Percentiles rank a stretch among this genome's conserved stretches.
These are phyloP conservation scores for Drosophila trapezifrons DNA, from an alignment of 1,140 invertebrate species.

Conservation along the genomic window DNA sequence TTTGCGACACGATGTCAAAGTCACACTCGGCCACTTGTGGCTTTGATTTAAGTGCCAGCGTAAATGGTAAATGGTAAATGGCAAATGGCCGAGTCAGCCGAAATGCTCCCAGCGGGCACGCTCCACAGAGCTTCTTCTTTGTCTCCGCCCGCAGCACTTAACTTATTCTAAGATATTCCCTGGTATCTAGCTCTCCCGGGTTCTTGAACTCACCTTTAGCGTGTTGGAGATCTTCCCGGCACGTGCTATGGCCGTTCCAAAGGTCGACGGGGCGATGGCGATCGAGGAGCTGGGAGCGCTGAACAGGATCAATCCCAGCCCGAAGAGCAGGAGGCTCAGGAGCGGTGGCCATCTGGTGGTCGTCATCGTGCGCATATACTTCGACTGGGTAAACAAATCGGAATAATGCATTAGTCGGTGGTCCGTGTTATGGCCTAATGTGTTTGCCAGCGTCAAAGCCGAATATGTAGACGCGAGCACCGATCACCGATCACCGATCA, in stretches of 20 bases:
- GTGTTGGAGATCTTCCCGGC: conserved; percentile 86
- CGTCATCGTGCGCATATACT: conserved; percentile 54
- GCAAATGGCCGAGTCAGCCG: conserved; percentile 53
- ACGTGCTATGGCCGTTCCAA: conserved; percentile 86
- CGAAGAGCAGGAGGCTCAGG: conserved; percentile 43
- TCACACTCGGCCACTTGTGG: conserved; percentile 34
- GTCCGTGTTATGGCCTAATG: conserved; percentile 46
- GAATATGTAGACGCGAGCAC: conserved; percentile 17
- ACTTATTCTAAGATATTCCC: conserved; percentile 31
- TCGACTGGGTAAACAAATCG: conserved; percentile 59
- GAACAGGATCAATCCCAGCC: conserved; percentile 41
- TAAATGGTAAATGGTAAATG: conserved; percentile 26
- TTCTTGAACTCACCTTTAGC: conserved; percentile 85
- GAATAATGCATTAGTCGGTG: conserved; percentile 68
- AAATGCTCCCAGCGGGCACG: conserved; percentile 57
- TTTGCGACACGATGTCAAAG: conserved; percentile 74
- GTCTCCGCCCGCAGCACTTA: conserved; percentile 9
- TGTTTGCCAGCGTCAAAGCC: conserved; percentile 56
- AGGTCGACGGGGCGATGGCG: conserved; percentile 86
- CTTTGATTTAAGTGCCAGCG: conserved; percentile 52
- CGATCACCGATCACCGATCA: conserved; percentile 2
- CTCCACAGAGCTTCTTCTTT: conserved; percentile 38
- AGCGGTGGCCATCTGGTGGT: conserved; percentile 42
- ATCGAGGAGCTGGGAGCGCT: conserved; percentile 61
- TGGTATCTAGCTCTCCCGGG: background rate